Evolutionary conservation across 2,797 vertebrate genomes (phyloP).

Genomic region (Takifugu ocellatus): DNA sequence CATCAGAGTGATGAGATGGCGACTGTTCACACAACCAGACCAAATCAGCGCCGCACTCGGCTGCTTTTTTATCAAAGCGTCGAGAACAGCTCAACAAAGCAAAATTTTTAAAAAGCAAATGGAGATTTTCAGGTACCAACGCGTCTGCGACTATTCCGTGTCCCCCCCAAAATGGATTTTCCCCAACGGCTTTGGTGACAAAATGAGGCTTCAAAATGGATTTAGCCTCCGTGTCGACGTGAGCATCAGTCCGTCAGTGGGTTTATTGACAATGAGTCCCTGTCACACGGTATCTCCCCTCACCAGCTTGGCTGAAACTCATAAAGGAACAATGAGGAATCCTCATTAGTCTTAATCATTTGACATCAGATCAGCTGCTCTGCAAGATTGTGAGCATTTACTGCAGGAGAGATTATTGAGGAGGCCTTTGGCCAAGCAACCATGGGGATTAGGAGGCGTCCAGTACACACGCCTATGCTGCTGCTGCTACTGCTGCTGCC

Average conservation of each 20-base stretch:
- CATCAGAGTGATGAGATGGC: slow-evolving; percentile 39
- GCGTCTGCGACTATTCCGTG: slow-evolving; percentile 43
- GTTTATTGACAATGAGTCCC: slow-evolving; percentile 50
- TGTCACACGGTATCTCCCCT: slow-evolving; percentile 68
- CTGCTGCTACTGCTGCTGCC: neutral
- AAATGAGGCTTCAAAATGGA: slow-evolving; percentile 62
- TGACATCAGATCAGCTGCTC: slow-evolving; percentile 71
- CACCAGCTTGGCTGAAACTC: slow-evolving; percentile 70
- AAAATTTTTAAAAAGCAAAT: slow-evolving; percentile 30
- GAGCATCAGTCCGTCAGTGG: slow-evolving; percentile 37
- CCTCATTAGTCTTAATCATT: slow-evolving; percentile 75
- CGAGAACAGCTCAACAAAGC: slow-evolving; percentile 38
- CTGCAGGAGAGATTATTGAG: slow-evolving; percentile 69
- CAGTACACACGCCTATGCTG: slow-evolving; percentile 41
- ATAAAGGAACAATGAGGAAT: slow-evolving; percentile 78
- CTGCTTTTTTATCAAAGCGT: slow-evolving; percentile 39
- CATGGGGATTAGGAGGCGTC: slow-evolving; percentile 58
- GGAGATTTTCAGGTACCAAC: slow-evolving; percentile 37
- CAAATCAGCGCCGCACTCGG: slow-evolving; percentile 16
- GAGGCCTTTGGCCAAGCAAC: slow-evolving; percentile 64
- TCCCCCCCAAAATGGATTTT: slow-evolving; percentile 60
- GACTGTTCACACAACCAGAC: slow-evolving; percentile 17
- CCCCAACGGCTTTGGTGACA: slow-evolving; percentile 57
- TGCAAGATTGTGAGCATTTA: slow-evolving; percentile 69
- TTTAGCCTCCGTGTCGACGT: slow-evolving; percentile 56